Percentiles rank a stretch among this genome's conserved stretches.
These are phyloP conservation scores for Drosophila nannoptera DNA, from an alignment of 1,140 invertebrate genomes.

Conservation along the genomic window DNA sequence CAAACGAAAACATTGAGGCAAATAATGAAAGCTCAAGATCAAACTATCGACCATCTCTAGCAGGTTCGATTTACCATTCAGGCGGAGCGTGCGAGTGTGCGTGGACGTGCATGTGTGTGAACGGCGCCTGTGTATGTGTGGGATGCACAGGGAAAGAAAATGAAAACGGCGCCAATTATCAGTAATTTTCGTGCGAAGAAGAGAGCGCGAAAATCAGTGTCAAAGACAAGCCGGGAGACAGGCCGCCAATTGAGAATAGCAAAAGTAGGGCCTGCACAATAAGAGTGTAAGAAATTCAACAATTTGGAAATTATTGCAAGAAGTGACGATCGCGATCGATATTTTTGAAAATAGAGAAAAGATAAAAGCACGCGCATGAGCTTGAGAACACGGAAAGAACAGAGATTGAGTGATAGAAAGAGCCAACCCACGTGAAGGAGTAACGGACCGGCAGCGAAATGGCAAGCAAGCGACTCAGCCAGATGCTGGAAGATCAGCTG, in stretches of 20 bases:
- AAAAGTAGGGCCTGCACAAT: neutral
- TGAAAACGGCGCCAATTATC: constrained; percentile 35
- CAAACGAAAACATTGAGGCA: neutral
- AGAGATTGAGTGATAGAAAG: no score
- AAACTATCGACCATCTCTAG: constrained; percentile 37
- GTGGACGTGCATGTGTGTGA: constrained; percentile 1
- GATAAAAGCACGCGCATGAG: no score
- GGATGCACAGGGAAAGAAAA: constrained; percentile 16
- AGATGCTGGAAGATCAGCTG: constrained; percentile 15
- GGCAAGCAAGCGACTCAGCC: constrained; percentile 25
- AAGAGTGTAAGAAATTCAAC: neutral
- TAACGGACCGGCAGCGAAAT: constrained; percentile 4
- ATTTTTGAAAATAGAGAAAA: no score
- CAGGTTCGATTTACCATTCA: constrained; percentile 35
- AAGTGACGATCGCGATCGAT: neutral
- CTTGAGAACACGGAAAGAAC: no score
- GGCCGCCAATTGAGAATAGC: neutral
- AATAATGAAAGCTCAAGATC: constrained; percentile 26
- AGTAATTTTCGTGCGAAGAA: constrained; percentile 11
- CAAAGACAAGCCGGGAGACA: constrained; percentile 1
- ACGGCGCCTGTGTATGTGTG: neutral
- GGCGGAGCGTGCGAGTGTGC: neutral
- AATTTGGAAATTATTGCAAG: no score
- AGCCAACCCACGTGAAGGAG: no score
- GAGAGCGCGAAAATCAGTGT: constrained; percentile 33